Conservation (phyloP, 2,113 vertebrate species). For the Psilopogon haemacephalus region DNA sequence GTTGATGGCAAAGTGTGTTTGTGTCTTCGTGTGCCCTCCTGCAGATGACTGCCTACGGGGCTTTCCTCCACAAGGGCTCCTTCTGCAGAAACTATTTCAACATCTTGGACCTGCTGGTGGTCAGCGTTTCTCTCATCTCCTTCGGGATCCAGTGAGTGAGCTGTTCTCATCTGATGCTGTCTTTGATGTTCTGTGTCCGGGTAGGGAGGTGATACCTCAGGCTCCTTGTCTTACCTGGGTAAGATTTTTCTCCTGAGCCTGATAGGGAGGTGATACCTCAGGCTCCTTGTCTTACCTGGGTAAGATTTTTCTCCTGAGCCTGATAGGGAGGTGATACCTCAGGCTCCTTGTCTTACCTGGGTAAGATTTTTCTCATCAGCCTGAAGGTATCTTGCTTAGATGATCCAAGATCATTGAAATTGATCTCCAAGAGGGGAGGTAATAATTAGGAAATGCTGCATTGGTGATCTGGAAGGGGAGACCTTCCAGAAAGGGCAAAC, state of each 20-base stretch:
- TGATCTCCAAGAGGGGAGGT: not conserved
- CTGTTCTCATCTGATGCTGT: not conserved
- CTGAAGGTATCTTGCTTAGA: not conserved
- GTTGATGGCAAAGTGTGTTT: slow-evolving; percentile 31
- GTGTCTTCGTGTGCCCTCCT: slow-evolving; percentile 49
- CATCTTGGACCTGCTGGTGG: slow-evolving; percentile 96
- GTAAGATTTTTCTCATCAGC: not conserved
- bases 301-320: not conserved
- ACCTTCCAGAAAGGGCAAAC: not conserved
- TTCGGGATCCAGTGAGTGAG: slow-evolving; percentile 97
- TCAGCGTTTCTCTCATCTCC: slow-evolving; percentile 99
- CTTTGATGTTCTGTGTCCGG: rapidly evolving
- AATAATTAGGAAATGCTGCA: not conserved
- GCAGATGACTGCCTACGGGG: slow-evolving; percentile 98
- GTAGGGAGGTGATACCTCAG: not conserved
- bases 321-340: not conserved
- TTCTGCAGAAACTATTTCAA: slow-evolving; percentile 99
- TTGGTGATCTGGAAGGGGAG: not conserved
- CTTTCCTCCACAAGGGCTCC: slow-evolving; percentile 97
- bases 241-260: not conserved
- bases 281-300: not conserved
- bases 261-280: not conserved
- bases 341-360: not conserved
- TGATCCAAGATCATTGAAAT: not conserved
- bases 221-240: not conserved